Evolutionary conservation across 2,797 vertebrate genomes (phyloP).

Genomic region (Peromyscus nudipes): DNA sequence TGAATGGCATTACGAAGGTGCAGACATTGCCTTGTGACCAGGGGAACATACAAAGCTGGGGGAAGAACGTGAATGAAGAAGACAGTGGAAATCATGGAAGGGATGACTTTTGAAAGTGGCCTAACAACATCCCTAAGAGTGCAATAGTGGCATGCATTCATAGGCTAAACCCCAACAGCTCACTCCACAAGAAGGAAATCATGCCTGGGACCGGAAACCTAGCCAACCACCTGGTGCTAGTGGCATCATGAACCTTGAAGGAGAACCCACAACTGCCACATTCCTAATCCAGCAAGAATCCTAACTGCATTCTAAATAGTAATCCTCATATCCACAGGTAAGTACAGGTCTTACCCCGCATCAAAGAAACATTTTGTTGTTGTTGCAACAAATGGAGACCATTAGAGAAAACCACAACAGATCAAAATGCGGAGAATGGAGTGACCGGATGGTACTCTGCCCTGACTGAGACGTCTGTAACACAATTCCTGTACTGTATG

Average conservation of each 20-base stretch:
- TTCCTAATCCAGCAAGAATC: background rate
- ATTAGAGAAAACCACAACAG: background rate
- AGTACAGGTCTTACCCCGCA: background rate
- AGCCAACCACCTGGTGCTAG: background rate
- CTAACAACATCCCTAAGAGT: background rate
- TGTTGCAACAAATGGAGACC: background rate
- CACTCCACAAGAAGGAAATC: background rate
- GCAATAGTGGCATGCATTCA: no score
- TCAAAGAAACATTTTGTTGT: background rate
- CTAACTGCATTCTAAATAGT: background rate
- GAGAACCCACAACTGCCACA: background rate
- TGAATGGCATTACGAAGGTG: background rate
- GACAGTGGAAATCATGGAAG: background rate
- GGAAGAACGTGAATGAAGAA: conserved; percentile 38
- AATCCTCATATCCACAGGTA: background rate
- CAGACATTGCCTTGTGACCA: conserved; percentile 27
- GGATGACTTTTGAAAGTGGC: background rate
- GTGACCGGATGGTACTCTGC: background rate
- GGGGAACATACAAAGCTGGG: background rate
- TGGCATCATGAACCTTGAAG: no score
- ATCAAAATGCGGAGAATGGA: background rate
- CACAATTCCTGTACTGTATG: background rate
- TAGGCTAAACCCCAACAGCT: background rate
- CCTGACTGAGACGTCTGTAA: background rate
- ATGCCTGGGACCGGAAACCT: background rate